A percentile compares a stretch with the other conserved stretches of the same genome.
These are phyloP conservation scores for Choristoneura rosaceana DNA, from an alignment of 2,888 invertebrate genomes.

Conservation along the genomic window DNA sequence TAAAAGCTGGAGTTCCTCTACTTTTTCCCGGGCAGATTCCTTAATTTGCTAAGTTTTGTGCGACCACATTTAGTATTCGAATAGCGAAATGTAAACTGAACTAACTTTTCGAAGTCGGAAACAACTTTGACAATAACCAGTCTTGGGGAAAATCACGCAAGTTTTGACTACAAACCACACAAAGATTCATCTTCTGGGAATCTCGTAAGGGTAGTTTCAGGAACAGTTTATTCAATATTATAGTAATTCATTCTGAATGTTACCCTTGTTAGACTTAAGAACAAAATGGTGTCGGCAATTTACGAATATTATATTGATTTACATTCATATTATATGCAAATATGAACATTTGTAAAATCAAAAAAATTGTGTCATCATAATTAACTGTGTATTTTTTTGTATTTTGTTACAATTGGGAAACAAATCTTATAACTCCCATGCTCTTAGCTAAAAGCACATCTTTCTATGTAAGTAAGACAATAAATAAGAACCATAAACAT, in stretches of 20 bases:
- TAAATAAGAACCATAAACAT: not conserved
- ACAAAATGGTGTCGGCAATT: no score
- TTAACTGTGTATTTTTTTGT: no score
- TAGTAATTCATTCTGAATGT: not conserved
- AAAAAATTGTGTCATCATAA: no score
- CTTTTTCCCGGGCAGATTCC: constrained; percentile 50
- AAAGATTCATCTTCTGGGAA: constrained; percentile 18
- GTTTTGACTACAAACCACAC: constrained; percentile 43
- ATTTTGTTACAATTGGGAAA: no score
- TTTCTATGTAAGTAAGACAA: not conserved
- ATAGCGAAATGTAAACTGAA: constrained; percentile 64
- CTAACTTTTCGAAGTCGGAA: constrained; percentile 56
- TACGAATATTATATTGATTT: no score
- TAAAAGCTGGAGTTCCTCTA: constrained; percentile 54
- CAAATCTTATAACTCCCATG: no score
- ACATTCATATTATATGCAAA: no score
- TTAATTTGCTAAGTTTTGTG: constrained; percentile 53
- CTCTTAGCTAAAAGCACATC: no score
- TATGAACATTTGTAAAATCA: no score
- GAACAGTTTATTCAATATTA: not conserved
- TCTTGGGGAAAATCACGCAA: constrained; percentile 59
- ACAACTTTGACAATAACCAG: constrained; percentile 71
- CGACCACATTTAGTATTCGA: constrained; percentile 64
- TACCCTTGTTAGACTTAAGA: not conserved
- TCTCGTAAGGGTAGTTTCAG: constrained; percentile 9